Evolutionary conservation across 2,888 invertebrate species (phyloP), one percentile per base, ranked within the genome.

Genomic region (Eupithecia abbreviata): DNA sequence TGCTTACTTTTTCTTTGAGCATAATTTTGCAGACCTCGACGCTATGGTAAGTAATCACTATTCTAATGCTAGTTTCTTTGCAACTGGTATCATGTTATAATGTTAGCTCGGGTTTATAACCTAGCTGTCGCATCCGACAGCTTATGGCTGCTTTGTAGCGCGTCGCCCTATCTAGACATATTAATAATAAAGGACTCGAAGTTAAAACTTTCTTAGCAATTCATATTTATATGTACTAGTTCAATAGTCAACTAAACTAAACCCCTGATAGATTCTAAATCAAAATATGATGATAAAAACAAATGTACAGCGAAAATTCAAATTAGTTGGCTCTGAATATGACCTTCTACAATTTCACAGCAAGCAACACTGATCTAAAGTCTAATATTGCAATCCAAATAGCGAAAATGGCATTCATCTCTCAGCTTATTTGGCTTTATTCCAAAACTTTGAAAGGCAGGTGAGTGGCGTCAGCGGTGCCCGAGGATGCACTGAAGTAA

Each of bases 401-500:
- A n/a, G 42, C 30, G 70, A 62, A 49, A 55, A 66, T 47, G 45
- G 49, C 45, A 71, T 49, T 18, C 43, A 15, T n/a, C 43, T 43
- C 10, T 10, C 5, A 12, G 18, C 12, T 15, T 13, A 18, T 69
- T 47, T 15, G 13, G 68, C 79, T 45, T 84, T 87, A 94, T 83
- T 94, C 93, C 80, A 94, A 83, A 76, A 90, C 89, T 87, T 95
- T 95, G 80, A 93, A 92, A 1, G 95, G 95, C 72, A 93, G 80
- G 12, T 91, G 85, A 18, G 91, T 90, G 41, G 85, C 77, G 10
- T 92, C 92, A 3, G 88, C 82, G 0, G 92, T 90, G 78, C 89
- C 90, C 0, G 90, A 82, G 0, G 91, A 89, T 0, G 91, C 84
- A 70, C 89, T 90, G 76, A 93, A 91, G 82, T 90, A 92, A 0